These are phyloP conservation scores for Rhinolophus ferrumequinum DNA, from an alignment of 2,113 vertebrate species.

Conservation along the genomic window DNA sequence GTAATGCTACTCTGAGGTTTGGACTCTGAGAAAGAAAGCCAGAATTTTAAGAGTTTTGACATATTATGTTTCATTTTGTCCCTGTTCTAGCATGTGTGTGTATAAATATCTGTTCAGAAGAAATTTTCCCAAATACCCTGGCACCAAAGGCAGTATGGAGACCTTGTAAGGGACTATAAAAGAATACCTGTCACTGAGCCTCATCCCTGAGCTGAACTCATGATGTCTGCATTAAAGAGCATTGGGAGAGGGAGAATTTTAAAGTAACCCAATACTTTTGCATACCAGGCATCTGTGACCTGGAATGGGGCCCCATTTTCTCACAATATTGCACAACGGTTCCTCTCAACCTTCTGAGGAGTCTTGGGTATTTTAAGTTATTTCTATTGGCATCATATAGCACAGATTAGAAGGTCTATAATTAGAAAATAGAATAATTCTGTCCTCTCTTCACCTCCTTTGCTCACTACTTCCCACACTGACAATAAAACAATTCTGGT, in stretches of 20 bases:
- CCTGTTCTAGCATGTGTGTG: background rate
- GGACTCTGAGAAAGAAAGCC: background rate
- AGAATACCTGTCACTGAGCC: fast-evolving
- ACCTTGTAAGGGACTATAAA: background rate
- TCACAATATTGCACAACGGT: background rate
- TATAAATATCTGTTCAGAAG: background rate
- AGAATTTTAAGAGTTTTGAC: constrained; percentile 26
- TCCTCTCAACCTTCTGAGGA: background rate
- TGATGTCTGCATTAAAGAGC: background rate
- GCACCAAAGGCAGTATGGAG: background rate
- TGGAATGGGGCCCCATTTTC: background rate
- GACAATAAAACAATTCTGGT: background rate
- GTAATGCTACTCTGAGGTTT: background rate
- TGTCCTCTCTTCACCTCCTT: background rate
- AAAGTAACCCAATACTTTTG: background rate
- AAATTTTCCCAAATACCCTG: background rate
- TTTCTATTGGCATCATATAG: constrained; percentile 28
- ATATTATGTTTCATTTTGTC: background rate
- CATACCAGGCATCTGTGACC: background rate
- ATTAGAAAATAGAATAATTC: constrained; percentile 43
- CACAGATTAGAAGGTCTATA: constrained; percentile 27
- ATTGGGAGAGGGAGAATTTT: background rate
- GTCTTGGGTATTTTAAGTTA: background rate
- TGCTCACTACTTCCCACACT: background rate
- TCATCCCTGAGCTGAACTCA: background rate